These are phyloP conservation scores for Dufourea novaeangliae DNA, from an alignment of 1,140 invertebrate species.

Conservation along the genomic window DNA sequence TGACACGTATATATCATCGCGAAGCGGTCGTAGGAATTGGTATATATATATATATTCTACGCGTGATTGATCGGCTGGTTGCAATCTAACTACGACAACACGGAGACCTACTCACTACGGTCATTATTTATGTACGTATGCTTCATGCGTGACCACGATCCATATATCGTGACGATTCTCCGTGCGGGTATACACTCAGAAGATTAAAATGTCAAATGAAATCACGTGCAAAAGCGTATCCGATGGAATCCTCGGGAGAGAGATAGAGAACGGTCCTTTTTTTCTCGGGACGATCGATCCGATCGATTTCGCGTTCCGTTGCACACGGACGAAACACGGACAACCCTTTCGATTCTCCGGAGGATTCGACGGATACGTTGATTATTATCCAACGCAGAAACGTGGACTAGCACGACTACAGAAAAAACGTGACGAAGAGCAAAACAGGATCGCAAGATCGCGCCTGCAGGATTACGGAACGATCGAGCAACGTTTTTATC, in stretches of 20 bases:
- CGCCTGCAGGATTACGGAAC: background rate
- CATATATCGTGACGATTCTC: conserved; percentile 15
- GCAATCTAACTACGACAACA: background rate
- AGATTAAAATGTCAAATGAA: background rate
- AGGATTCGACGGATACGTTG: background rate
- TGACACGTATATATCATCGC: background rate
- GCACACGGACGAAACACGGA: no score
- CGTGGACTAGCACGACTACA: background rate
- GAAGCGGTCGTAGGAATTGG: background rate
- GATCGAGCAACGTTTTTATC: background rate
- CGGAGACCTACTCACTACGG: conserved; percentile 2
- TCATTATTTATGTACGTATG: conserved; percentile 7
- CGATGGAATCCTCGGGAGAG: background rate
- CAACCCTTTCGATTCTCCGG: no score
- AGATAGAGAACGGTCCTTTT: no score
- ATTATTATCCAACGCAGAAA: background rate
- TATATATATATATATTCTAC: no score
- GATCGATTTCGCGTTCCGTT: no score
- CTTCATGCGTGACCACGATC: conserved; percentile 22
- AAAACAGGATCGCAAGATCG: background rate
- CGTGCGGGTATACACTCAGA: conserved; percentile 32
- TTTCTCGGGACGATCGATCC: no score
- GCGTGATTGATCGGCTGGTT: background rate
- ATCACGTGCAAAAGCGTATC: background rate
- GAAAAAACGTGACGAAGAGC: conserved; percentile 3